Evolutionary conservation across 2,888 invertebrate genomes (phyloP).

Genomic region (Folsomia manolachei): DNA sequence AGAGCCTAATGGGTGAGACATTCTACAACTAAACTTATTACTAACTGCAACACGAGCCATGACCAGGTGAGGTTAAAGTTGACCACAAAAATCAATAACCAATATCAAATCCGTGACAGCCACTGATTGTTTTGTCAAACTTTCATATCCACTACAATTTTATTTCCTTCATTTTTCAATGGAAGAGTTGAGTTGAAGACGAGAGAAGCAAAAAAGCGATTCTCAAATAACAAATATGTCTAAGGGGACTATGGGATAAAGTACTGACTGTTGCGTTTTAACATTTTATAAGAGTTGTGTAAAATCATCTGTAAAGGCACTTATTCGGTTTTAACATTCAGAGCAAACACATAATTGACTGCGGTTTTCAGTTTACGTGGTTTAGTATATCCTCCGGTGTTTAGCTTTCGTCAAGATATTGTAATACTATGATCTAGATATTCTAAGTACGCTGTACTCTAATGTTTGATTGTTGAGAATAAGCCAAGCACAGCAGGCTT

Average conservation of each 20-base stretch:
- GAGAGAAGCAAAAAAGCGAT: background rate
- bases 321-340: conserved; percentile 1
- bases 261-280: background rate
- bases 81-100: conserved; percentile 13
- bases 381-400: no score
- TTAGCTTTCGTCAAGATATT: no score
- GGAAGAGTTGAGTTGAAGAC: background rate
- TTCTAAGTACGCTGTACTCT: no score
- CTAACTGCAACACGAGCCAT: background rate
- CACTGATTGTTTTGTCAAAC: no score
- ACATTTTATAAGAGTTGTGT: background rate
- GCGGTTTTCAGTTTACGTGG: no score
- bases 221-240: background rate
- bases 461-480: background rate
- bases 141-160: background rate
- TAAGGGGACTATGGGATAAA: no score
- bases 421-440: no score
- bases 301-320: conserved; percentile 16
- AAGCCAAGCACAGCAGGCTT: conserved; percentile 20
- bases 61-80: background rate
- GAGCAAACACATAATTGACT: background rate
- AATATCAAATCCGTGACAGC: background rate
- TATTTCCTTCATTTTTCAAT: background rate
- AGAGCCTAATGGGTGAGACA: no score
- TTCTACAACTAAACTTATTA: no score